Evolutionary conservation across 2,113 vertebrate species (phyloP), one percentile per base, ranked within the genome.

Genomic region (Rhinoderma darwinii): DNA sequence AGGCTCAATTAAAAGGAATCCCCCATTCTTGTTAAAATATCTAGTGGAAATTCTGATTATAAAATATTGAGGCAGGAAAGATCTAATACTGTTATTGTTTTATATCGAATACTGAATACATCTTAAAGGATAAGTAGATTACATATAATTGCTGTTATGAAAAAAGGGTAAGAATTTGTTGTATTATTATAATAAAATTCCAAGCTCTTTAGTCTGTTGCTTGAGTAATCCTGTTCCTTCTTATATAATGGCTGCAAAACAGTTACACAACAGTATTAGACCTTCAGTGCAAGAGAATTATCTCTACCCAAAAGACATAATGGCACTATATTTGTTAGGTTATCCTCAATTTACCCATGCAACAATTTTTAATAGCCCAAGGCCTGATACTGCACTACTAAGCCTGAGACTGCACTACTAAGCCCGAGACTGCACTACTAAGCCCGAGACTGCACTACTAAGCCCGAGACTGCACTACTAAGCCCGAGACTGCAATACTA

Each of bases 261-360:
- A 22, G 68, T 72, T 72, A 41, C 68, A 72, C 35, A 72, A 72
- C 20, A 72, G 35, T 39, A 72, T 72, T 72, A 72, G 30, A 68
- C 68, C 68, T 25, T 41, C 35, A 8, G 20, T 11, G 9, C 68
- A 39, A 25, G 20, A 72, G 68, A 39, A 41, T 41, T 22, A 39
- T 41, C 35, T 41, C 18, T 20, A 41, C 20, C 20, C 37, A 25
- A 39, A 25, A 41, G 37, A 41, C 68, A 3, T 39, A 20, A 70
- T 70, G 37, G 32, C 18, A 32, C 9, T 32, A 66, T 32, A 17
- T 66, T 66, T 10, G 12, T 32, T 32, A 32, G 63, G 32, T 32
- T 32, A 18, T 66, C 30, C 30, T 32, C 6, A 18, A 32, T 35
- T 66, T 66, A 35, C 27, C 63, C 35, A 14, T 66, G 63, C 27